Conservation (phyloP, 2,113 vertebrate genomes). For the Thunnus thynnus region DNA sequence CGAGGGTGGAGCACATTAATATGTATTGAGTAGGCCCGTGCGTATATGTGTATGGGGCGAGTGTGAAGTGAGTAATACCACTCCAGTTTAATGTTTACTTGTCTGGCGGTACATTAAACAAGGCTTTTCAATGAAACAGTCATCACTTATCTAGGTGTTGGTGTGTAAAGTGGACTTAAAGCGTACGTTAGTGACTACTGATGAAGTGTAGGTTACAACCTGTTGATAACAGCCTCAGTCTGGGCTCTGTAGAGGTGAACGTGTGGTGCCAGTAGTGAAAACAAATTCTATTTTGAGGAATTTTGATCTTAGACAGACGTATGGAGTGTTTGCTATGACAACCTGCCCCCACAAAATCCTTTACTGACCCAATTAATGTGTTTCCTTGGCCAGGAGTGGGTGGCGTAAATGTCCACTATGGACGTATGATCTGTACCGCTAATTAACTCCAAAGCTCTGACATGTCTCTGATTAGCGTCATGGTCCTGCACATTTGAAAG, state of each 20-base stretch:
- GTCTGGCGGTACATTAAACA: constrained; percentile 38
- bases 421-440: constrained; percentile 44
- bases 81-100: constrained; percentile 43
- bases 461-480: constrained; percentile 41
- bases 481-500: constrained; percentile 42
- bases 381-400: constrained; percentile 50
- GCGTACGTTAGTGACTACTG: constrained; percentile 9
- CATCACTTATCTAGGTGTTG: constrained; percentile 17
- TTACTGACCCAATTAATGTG: constrained; percentile 66
- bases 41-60: constrained; percentile 10
- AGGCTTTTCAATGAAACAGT: constrained; percentile 14
- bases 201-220: constrained; percentile 22
- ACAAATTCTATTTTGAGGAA: constrained; percentile 12
- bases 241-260: constrained; percentile 20
- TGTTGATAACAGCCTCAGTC: background rate
- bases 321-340: constrained; percentile 41
- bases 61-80: constrained; percentile 33
- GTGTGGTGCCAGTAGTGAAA: background rate
- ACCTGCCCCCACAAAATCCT: constrained; percentile 45
- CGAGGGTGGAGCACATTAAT: constrained; percentile 63
- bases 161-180: constrained; percentile 23
- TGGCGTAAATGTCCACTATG: constrained; percentile 35
- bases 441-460: constrained; percentile 53
- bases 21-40: constrained; percentile 29
- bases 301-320: constrained; percentile 49